Evolutionary conservation across 1,140 invertebrate genomes (phyloP).

Genomic region (Medauroidea extradentata): DNA sequence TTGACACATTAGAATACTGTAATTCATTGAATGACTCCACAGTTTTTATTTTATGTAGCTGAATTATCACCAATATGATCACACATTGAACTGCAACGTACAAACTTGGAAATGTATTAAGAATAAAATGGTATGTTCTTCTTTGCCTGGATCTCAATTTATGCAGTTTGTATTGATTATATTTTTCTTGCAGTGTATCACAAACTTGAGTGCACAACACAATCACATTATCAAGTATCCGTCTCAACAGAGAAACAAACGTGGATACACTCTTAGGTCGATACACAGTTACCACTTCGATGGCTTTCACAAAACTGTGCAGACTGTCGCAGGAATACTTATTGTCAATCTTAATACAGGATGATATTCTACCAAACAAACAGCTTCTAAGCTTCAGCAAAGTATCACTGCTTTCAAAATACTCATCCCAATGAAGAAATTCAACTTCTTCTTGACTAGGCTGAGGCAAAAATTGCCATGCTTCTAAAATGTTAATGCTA

Average conservation of each 20-base stretch:
- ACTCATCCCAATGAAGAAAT: no score
- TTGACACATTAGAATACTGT: not conserved
- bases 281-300: slow-evolving; percentile 5
- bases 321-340: not conserved
- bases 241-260: slow-evolving; percentile 7
- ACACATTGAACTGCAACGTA: not conserved
- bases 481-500: not conserved
- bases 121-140: slow-evolving; percentile 3
- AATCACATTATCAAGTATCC: not conserved
- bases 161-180: not conserved
- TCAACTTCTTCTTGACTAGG: not conserved
- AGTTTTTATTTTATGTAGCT: not conserved
- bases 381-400: no score
- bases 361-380: no score
- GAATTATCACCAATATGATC: not conserved
- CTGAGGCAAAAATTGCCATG: not conserved
- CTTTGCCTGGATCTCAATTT: slow-evolving; percentile 9
- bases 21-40: not conserved
- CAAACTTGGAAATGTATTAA: slow-evolving; percentile 3
- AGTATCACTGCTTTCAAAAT: no score
- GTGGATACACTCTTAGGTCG: slow-evolving; percentile 6
- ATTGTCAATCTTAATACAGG: no score
- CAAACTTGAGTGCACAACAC: slow-evolving; percentile 5
- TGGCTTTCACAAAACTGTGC: not conserved
- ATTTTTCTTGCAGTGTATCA: slow-evolving; percentile 4